Evolutionary conservation across 2,888 invertebrate species (phyloP).

Genomic region (Hymenopus coronatus): DNA sequence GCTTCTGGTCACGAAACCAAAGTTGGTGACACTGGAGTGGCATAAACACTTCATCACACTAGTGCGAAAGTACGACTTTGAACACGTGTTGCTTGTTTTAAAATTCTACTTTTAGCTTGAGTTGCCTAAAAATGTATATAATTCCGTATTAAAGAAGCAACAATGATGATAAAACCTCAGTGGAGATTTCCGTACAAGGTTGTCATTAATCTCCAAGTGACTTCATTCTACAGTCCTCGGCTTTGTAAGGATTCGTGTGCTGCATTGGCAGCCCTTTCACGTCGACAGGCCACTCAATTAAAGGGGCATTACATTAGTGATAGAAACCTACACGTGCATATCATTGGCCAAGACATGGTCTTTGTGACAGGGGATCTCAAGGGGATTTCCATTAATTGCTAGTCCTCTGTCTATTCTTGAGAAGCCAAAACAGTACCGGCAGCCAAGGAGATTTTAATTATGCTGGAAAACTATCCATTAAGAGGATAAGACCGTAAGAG

Average conservation of each 20-base stretch:
- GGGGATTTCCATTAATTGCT: background rate
- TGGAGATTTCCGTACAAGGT: background rate
- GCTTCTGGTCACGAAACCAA: no score
- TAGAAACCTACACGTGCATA: background rate
- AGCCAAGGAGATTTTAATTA: background rate
- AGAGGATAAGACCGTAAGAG: background rate
- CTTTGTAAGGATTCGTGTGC: background rate
- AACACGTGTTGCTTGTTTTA: no score
- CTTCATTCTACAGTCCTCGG: background rate
- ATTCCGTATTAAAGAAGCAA: no score
- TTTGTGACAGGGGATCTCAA: background rate
- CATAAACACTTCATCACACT: no score
- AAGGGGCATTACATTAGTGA: background rate
- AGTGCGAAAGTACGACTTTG: no score
- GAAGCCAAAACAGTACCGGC: background rate
- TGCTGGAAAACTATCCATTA: background rate
- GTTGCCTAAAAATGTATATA: no score
- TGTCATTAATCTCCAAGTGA: background rate
- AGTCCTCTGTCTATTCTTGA: background rate
- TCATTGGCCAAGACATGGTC: background rate
- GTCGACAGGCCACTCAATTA: background rate
- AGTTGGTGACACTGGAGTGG: no score
- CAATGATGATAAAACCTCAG: background rate
- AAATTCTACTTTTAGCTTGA: no score
- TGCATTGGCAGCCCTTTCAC: background rate